Percentiles rank a stretch among this genome's conserved stretches.
Evolutionary conservation across 1,140 invertebrate species (phyloP).

Genomic region (Drosophila rhopaloa): DNA sequence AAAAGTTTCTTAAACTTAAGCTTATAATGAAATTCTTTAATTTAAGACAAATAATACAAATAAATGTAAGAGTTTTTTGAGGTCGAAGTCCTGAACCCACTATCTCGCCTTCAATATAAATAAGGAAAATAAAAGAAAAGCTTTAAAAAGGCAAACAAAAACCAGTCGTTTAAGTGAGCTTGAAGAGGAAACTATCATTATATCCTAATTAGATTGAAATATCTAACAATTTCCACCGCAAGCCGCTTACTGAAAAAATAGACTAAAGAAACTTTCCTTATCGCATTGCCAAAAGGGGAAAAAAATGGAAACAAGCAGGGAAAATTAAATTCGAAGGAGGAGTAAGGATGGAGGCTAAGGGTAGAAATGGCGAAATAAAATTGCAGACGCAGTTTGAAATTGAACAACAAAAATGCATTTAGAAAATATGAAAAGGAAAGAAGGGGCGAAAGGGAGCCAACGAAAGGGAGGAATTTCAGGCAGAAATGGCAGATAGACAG

Average conservation of each 20-base stretch:
- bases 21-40: no score
- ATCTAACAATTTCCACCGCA: slow-evolving; percentile 72
- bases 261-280: slow-evolving; percentile 62
- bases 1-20: no score
- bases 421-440: slow-evolving; percentile 70
- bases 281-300: slow-evolving; percentile 50
- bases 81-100: no score
- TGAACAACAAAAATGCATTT: slow-evolving; percentile 83
- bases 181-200: slow-evolving; percentile 62
- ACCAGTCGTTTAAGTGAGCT: not conserved
- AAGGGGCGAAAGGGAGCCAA: slow-evolving; percentile 18
- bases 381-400: slow-evolving; percentile 79
- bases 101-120: no score
- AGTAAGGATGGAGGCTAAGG: slow-evolving; percentile 1
- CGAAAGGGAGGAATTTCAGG: slow-evolving; percentile 17
- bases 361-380: slow-evolving; percentile 63
- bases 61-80: no score
- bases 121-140: no score
- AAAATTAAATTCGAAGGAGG: slow-evolving; percentile 28
- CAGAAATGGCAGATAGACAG: slow-evolving; percentile 49
- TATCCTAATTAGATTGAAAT: slow-evolving; percentile 79
- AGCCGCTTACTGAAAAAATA: slow-evolving; percentile 47
- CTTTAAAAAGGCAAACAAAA: not conserved
- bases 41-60: no score
- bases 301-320: slow-evolving; percentile 17